Evolutionary conservation across 2,797 vertebrate species (phyloP), one percentile per base, ranked within the genome.

Genomic region (Xiphophorus birchmanni): DNA sequence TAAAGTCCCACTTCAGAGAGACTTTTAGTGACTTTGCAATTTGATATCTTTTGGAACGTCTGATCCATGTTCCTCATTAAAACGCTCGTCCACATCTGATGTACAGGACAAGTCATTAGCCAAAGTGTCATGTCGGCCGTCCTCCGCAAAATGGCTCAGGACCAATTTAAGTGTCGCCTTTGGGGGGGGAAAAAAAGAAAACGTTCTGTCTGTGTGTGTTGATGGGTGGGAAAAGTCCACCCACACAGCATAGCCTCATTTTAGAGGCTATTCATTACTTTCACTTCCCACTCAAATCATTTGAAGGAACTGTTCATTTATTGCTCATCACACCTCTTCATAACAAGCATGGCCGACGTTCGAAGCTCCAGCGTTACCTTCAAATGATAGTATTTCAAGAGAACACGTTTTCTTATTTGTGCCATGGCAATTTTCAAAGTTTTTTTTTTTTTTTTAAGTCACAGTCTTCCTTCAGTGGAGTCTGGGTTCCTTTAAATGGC

Each of bases 131-230:
- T 89, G 87, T 92, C 82, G 78, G 79, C 79, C 54, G 26, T 82
- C 74, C 75, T 80, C 85, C 80, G 84, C 82, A 67, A 75, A 58
- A 80, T 63, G 73, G 52, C 80, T 85, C 78, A 72, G 81, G 73
- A 87, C 87, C 92, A 91, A 93, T 93, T 93, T 90, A 91, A 87
- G 82, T 80, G 85, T 83, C 76, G 78, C 74, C 87, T 83, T 73
- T 54, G 80, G 86, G 23, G 47, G n/a, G 47, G 13, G 8, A 0
- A 0, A 0, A 1, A 29, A 13, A n/a, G 71, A 80, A 85, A 84
- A 65, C 1, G 82, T 79, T 77, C 71, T 58, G 77, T 71, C 35
- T 82, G 76, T 54, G 69, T 74, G 80, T 74, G 80, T 77, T n/a
- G 18, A 47, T 45, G 47, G 69, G 63, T 50, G 52, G 50, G 65